Percentiles rank a stretch among this genome's conserved stretches.
phyloP scores from a whole-genome alignment of 2,797 vertebrate species.

The Acestrorhynchus altus region DNA sequence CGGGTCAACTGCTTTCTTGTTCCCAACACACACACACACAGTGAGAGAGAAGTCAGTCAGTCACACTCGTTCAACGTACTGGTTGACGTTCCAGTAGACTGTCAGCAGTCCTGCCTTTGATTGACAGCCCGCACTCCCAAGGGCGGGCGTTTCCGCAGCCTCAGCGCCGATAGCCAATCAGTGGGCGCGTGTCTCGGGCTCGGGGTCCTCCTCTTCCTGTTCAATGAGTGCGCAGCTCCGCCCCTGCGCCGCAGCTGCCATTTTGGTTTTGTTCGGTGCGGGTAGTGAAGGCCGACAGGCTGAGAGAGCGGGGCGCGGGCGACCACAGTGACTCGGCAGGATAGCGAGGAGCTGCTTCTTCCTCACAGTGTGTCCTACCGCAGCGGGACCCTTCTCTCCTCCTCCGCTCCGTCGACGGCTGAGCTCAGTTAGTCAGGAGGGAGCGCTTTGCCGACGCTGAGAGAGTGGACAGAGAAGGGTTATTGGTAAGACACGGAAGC shows the following conservation, averaged over 20 bases:
- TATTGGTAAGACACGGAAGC: constrained; percentile 89
- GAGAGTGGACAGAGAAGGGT: constrained; percentile 84
- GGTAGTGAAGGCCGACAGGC: constrained; percentile 77
- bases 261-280: constrained; percentile 89
- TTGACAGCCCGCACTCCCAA: neutral
- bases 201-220: constrained; percentile 58
- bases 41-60: no score
- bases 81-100: neutral
- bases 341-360: constrained; percentile 66
- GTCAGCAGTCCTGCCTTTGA: neutral
- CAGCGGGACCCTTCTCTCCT: constrained; percentile 42
- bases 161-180: constrained; percentile 42
- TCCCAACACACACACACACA: no score
- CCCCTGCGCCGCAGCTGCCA: constrained; percentile 81
- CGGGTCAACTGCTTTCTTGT: no score
- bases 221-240: constrained; percentile 70
- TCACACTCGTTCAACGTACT: no score
- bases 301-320: constrained; percentile 67
- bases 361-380: constrained; percentile 49
- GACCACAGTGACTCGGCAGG: constrained; percentile 84
- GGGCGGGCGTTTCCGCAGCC: constrained; percentile 30
- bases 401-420: constrained; percentile 63
- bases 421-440: constrained; percentile 71
- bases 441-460: constrained; percentile 78
- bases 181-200: neutral